A percentile compares a stretch with the other conserved stretches of the same genome.
phyloP scores from a whole-genome alignment of 2,888 invertebrate genomes.

The Pterobdella sp. region DNA sequence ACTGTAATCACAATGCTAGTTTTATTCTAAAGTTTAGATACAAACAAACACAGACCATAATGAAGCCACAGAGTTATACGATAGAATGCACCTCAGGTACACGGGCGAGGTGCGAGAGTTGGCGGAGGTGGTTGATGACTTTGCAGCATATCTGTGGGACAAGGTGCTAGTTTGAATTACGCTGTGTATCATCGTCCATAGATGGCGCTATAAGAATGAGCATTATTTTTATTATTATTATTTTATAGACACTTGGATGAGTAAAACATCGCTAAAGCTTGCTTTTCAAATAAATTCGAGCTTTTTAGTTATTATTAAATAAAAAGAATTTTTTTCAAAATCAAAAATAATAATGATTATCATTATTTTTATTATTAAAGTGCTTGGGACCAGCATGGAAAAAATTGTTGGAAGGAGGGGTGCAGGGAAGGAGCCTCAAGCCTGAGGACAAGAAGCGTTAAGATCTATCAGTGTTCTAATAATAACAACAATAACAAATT shows the following conservation, averaged over 20 bases:
- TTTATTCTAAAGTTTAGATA: too few species aligned
- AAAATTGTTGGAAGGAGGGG: slow-evolving; percentile 36
- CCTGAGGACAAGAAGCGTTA: neutral
- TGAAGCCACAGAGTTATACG: too few species aligned
- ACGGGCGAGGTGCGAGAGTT: slow-evolving; percentile 83
- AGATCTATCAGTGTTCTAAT: too few species aligned
- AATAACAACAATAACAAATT: too few species aligned
- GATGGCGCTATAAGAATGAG: too few species aligned
- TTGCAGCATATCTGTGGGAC: slow-evolving; percentile 81
- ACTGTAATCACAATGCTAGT: too few species aligned
- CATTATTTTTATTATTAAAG: slow-evolving; percentile 25
- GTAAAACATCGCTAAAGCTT: neutral
- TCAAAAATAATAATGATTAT: neutral
- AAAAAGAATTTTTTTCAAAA: neutral
- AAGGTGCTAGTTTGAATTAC: too few species aligned
- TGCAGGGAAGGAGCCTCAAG: slow-evolving; percentile 17
- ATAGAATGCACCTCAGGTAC: slow-evolving; percentile 56
- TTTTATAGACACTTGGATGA: neutral
- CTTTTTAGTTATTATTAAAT: neutral
- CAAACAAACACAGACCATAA: too few species aligned
- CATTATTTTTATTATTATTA: neutral
- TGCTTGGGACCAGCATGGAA: slow-evolving; percentile 34
- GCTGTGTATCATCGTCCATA: too few species aligned
- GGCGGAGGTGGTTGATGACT: slow-evolving; percentile 76
- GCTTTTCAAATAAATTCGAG: neutral